phyloP scores from a whole-genome alignment of 2,113 vertebrate species.

The Leiothrix lutea region DNA sequence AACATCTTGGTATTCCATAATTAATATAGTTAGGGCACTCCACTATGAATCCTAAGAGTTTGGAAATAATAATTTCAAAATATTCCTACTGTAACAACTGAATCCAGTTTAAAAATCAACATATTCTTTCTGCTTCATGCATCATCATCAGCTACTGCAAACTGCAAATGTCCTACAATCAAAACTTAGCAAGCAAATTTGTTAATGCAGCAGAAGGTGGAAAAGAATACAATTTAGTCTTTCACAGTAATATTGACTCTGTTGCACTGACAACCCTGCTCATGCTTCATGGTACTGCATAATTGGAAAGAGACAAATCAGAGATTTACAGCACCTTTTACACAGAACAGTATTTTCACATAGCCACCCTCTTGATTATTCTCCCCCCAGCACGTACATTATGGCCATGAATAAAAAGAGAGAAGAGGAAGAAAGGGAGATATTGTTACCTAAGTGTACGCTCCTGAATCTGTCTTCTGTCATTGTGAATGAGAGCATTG shows the following conservation, averaged over 20 bases:
- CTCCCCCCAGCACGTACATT: fast-evolving
- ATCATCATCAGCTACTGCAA: not conserved
- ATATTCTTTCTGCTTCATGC: not conserved
- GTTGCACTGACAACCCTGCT: not conserved
- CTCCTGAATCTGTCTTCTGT: not conserved
- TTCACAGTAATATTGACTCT: not conserved
- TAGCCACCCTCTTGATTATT: not conserved
- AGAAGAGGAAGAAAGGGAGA: not conserved
- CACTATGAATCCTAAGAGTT: not conserved
- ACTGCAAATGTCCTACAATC: not conserved
- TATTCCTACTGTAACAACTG: not conserved
- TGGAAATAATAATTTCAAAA: not conserved
- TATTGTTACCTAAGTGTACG: not conserved
- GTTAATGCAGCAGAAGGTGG: not conserved
- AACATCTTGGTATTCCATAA: not conserved
- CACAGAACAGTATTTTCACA: not conserved
- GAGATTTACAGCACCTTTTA: not conserved
- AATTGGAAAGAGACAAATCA: not conserved
- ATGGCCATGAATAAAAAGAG: not conserved
- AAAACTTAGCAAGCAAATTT: not conserved
- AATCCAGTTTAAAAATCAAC: not conserved
- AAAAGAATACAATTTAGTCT: not conserved
- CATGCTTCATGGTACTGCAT: not conserved
- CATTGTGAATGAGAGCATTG: not conserved
- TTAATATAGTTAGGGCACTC: not conserved